A percentile compares a stretch with the other conserved stretches of the same genome.
phyloP scores from a whole-genome alignment of 2,113 vertebrate genomes.

The Cairina moschata region DNA sequence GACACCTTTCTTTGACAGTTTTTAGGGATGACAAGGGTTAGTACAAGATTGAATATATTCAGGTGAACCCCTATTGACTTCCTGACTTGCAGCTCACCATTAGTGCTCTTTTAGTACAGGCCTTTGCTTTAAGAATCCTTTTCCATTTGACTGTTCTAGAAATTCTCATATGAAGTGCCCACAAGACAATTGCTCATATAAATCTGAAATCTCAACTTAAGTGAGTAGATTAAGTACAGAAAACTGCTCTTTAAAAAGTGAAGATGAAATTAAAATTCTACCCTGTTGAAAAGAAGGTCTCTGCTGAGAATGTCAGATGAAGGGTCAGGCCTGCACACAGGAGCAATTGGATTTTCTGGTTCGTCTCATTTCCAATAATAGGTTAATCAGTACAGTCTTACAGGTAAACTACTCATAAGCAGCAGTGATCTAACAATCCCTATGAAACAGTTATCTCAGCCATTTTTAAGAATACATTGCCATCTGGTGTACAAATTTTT shows the following conservation, averaged over 20 bases:
- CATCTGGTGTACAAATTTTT: conserved; percentile 68
- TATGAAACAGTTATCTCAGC: not conserved
- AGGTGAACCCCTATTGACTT: not conserved
- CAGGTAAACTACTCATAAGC: not conserved
- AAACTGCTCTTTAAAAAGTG: not conserved
- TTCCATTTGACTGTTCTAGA: not conserved
- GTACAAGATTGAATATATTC: not conserved
- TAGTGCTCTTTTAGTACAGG: not conserved
- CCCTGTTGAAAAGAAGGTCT: not conserved
- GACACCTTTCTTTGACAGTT: not conserved
- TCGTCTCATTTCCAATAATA: not conserved
- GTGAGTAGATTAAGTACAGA: not conserved
- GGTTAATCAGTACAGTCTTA: not conserved
- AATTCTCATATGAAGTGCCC: not conserved
- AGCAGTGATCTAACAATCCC: not conserved
- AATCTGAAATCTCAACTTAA: not conserved
- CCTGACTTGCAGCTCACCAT: not conserved
- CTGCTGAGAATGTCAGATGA: not conserved
- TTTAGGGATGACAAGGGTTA: not conserved
- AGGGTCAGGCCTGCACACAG: not conserved
- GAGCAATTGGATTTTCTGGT: not conserved
- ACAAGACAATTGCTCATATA: not conserved
- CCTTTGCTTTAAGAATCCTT: not conserved
- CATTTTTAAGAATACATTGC: conserved; percentile 69
- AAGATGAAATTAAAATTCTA: not conserved